Evolutionary conservation across 2,113 vertebrate species (phyloP), one percentile per base, ranked within the genome.

Genomic region (Zosterops hypoxanthus): DNA sequence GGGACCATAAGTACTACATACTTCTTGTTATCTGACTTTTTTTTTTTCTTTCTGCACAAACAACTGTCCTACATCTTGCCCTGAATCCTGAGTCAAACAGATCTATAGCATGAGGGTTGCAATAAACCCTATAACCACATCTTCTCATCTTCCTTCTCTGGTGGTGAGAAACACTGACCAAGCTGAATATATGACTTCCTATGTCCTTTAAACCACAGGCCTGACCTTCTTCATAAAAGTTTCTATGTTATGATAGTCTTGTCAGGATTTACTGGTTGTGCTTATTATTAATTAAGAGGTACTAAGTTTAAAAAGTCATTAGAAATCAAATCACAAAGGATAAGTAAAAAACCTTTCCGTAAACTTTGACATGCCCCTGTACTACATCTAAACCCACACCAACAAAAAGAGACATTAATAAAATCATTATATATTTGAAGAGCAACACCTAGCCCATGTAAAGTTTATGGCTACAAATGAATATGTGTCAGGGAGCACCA

Each of bases 221-320:
- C 69, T 94, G 93, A 96, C 92, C 94, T 92, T 68, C 44, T 86
- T 81, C 79, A 75, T 95, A 92, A 88, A 96, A 92, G 64, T 95
- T 75, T 49, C 60, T 64, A 11, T 64, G 64, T 79, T 96, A 83
- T 49, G 19, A 75, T 56, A 82, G 86, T 53, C 82, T 69, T 86
- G 68, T 56, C 86, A 96, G 80, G 36, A 86, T 92, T 95, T 93
- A 96, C 88, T 0, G 3, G 80, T 92, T 94, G 61, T 69, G 68
- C 88, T 95, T 94, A 71, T 88, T 92, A 96, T 92, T 96, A 96
- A 96, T 97, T 95, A 96, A 96, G 86, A 88, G 69, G 41, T 75
- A 68, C 68, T 94, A 72, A 86, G 80, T 92, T 96, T 90, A 78
- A 96, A 94, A 96, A 94, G 82, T 96, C 72, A 41, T 94, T 94